Evolutionary conservation across 2,888 invertebrate species (phyloP).

Genomic region (Sthenelais limicola): DNA sequence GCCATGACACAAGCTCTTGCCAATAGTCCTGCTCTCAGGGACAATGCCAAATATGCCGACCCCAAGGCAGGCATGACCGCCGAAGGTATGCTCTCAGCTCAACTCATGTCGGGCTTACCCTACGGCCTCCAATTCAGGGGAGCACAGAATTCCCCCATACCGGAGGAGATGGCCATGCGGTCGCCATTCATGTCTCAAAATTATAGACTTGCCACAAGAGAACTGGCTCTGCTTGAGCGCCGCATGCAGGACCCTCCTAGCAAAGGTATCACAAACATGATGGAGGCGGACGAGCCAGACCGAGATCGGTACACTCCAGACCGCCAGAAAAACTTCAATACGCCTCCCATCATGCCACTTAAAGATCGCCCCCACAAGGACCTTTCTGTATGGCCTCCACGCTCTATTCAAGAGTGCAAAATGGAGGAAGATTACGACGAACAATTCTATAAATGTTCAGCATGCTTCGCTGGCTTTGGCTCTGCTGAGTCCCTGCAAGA

Average conservation of each 20-base stretch:
- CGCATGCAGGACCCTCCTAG: constrained; percentile 22
- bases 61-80: constrained; percentile 34
- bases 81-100: constrained; percentile 21
- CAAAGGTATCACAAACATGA: neutral
- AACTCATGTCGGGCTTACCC: constrained; percentile 25
- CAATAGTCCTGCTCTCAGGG: neutral
- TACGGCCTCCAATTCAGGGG: constrained; percentile 19
- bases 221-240: constrained; percentile 32
- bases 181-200: constrained; percentile 28
- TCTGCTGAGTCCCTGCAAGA: constrained; percentile 39
- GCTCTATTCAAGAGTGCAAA: neutral
- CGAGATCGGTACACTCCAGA: constrained; percentile 25
- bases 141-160: constrained; percentile 23
- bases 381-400: constrained; percentile 22
- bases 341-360: constrained; percentile 27
- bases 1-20: constrained; percentile 13
- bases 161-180: constrained; percentile 8
- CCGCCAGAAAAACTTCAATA: constrained; percentile 6
- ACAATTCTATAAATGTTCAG: constrained; percentile 36
- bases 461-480: constrained; percentile 29
- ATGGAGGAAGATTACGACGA: constrained; percentile 15
- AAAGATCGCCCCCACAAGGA: constrained; percentile 13
- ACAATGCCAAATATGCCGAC: constrained; percentile 27
- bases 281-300: neutral
- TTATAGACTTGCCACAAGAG: constrained; percentile 24